These are phyloP conservation scores for Pissodes strobi DNA, from an alignment of 1,140 invertebrate genomes.

Conservation along the genomic window DNA sequence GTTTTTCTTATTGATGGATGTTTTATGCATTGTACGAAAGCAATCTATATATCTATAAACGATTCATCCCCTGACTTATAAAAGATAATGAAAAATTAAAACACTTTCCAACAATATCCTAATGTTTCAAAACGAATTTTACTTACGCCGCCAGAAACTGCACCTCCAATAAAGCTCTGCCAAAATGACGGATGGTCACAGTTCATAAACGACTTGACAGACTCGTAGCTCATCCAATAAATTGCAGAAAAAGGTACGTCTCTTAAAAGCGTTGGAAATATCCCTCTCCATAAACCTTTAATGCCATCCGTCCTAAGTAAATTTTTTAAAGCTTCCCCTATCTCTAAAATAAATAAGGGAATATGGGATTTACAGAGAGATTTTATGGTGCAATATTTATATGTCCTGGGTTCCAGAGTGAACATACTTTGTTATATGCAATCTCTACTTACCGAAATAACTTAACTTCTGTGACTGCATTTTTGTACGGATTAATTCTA, in stretches of 20 bases:
- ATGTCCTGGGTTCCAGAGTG: too few species aligned
- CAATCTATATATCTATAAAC: too few species aligned
- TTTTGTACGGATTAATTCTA: slow-evolving; percentile 96
- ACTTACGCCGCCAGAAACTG: slow-evolving; percentile 85
- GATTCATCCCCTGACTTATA: too few species aligned
- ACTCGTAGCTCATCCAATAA: slow-evolving; percentile 95
- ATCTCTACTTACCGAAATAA: slow-evolving; percentile 72
- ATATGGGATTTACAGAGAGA: too few species aligned
- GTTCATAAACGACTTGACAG: slow-evolving; percentile 70
- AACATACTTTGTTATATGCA: too few species aligned
- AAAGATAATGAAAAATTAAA: too few species aligned
- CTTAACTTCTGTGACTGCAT: slow-evolving; percentile 94
- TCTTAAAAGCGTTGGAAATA: slow-evolving; percentile 86
- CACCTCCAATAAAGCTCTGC: slow-evolving; percentile 86
- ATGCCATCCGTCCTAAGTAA: slow-evolving; percentile 77
- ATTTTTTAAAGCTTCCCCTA: slow-evolving; percentile 67
- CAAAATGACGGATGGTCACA: slow-evolving; percentile 70
- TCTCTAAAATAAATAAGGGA: slow-evolving; percentile 63
- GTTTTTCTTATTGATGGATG: too few species aligned
- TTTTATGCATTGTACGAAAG: too few species aligned
- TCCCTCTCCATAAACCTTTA: slow-evolving; percentile 84
- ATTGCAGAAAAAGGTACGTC: slow-evolving; percentile 98
- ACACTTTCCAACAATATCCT: too few species aligned
- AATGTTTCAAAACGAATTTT: too few species aligned
- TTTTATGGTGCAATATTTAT: too few species aligned